These are phyloP conservation scores for Semnornis frantzii DNA, from an alignment of 2,113 vertebrate genomes.

Conservation along the genomic window DNA sequence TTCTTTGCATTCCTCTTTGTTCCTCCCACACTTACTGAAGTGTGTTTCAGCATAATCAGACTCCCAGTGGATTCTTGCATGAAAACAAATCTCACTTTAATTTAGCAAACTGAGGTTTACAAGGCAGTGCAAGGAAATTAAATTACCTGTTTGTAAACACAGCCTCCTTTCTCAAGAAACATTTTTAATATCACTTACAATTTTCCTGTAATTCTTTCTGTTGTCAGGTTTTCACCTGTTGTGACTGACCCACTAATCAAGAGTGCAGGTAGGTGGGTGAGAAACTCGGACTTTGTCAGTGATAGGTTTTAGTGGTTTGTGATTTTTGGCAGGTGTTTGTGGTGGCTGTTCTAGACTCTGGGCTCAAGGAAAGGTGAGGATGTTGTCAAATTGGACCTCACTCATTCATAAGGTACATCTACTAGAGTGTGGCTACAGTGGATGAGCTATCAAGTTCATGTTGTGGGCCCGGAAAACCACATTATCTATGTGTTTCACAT, in stretches of 20 bases:
- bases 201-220: slow-evolving; percentile 9
- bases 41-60: slow-evolving; percentile 48
- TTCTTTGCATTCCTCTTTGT: slow-evolving; percentile 39
- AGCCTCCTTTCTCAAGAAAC: neutral
- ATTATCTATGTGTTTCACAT: neutral
- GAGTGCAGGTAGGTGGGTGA: neutral
- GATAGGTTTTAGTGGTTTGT: neutral
- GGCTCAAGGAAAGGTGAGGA: neutral
- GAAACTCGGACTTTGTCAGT: neutral
- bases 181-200: slow-evolving; percentile 9
- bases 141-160: slow-evolving; percentile 55
- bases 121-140: slow-evolving; percentile 26
- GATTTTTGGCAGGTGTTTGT: neutral
- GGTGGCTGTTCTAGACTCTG: neutral
- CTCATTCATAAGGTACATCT: neutral
- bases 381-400: neutral
- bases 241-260: neutral
- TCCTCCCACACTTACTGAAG: slow-evolving; percentile 8
- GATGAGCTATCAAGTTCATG: neutral
- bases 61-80: slow-evolving; percentile 30
- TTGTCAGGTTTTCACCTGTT: neutral
- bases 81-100: slow-evolving; percentile 57
- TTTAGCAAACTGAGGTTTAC: slow-evolving; percentile 50
- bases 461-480: neutral
- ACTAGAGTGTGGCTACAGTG: neutral